Evolutionary conservation across 1,140 invertebrate species (phyloP).

Genomic region (Orchesella cincta): DNA sequence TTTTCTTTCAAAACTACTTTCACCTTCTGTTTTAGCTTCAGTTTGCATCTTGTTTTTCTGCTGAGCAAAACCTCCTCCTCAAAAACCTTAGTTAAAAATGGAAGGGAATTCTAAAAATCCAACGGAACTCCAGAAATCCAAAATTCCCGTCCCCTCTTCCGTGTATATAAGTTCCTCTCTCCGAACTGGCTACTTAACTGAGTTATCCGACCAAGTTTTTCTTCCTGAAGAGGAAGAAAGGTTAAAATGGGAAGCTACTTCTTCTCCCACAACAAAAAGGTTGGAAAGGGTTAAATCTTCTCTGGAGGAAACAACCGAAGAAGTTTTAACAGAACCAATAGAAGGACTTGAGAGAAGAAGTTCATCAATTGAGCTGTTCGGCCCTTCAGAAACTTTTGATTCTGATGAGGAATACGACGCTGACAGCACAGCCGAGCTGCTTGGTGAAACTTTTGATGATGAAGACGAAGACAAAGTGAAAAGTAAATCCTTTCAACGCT

Average conservation of each 20-base stretch:
- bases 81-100: too few species aligned
- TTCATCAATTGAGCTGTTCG: background rate
- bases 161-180: background rate
- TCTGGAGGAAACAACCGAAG: background rate
- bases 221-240: background rate
- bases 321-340: background rate
- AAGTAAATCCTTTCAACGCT: background rate
- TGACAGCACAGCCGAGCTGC: background rate
- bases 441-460: background rate
- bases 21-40: background rate
- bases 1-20: background rate
- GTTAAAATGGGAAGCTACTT: background rate
- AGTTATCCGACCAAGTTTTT: background rate
- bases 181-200: background rate
- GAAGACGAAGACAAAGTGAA: background rate
- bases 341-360: background rate
- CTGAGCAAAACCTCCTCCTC: background rate
- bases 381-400: background rate
- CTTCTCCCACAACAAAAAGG: background rate
- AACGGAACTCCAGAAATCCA: background rate
- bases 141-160: background rate
- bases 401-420: background rate
- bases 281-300: background rate
- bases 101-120: background rate
- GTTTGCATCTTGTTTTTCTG: background rate